phyloP scores from a whole-genome alignment of 2,113 vertebrate genomes.

The Paraplagusia blochii region DNA sequence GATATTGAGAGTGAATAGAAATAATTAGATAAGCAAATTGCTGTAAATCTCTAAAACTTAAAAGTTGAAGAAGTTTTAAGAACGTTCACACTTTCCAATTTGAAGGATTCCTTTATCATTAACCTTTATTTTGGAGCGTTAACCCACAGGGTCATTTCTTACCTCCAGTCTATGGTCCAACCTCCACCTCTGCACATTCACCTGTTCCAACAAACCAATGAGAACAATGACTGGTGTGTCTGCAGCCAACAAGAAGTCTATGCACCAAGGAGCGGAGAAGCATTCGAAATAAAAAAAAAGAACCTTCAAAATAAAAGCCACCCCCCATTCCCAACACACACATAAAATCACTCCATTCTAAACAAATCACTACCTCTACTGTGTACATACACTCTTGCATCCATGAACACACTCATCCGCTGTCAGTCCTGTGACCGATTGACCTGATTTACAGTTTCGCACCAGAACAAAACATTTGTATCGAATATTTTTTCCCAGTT shows the following conservation, averaged over 20 bases:
- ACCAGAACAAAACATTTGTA: constrained; percentile 21
- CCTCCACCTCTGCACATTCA: neutral
- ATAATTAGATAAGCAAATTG: too few species aligned
- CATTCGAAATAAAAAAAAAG: constrained; percentile 46
- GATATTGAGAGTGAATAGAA: too few species aligned
- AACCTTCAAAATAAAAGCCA: constrained; percentile 24
- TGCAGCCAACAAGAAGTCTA: constrained; percentile 29
- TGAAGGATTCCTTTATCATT: too few species aligned
- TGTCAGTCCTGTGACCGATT: constrained; percentile 17
- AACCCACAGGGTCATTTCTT: too few species aligned
- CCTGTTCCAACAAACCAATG: neutral
- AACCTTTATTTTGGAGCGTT: too few species aligned
- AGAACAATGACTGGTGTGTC: neutral
- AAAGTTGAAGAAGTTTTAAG: too few species aligned
- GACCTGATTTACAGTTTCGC: constrained; percentile 11
- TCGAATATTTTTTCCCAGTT: neutral
- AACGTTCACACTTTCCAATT: too few species aligned
- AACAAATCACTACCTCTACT: constrained; percentile 60
- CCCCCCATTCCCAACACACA: neutral
- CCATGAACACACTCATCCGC: constrained; percentile 9
- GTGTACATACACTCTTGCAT: constrained; percentile 27
- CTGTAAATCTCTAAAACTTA: too few species aligned
- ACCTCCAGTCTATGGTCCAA: too few species aligned
- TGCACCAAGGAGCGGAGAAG: constrained; percentile 46
- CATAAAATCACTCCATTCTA: constrained; percentile 26